Conservation (phyloP, 2,797 vertebrate species). For the Pseudomugil gertrudae region DNA sequence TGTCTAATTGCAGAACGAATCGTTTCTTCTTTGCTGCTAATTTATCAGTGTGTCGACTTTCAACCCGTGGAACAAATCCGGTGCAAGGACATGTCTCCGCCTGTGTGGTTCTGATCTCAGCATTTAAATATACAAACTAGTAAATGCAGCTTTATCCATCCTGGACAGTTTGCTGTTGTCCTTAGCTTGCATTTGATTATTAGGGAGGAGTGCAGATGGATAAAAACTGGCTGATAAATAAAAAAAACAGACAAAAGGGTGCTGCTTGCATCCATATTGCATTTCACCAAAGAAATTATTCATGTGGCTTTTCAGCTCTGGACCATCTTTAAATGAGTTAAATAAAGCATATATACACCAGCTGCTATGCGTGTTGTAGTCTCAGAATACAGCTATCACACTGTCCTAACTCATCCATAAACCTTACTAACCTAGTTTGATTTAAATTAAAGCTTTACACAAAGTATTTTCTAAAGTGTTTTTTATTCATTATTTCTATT, state of each 20-base stretch:
- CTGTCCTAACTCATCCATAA: background rate
- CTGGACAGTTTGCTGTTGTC: background rate
- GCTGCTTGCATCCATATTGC: background rate
- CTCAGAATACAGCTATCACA: background rate
- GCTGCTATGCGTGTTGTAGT: background rate
- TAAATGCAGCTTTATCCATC: conserved; percentile 6
- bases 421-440: background rate
- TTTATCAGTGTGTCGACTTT: conserved; percentile 6
- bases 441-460: background rate
- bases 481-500: no score
- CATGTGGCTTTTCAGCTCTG: background rate
- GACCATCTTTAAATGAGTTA: background rate
- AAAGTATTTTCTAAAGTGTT: no score
- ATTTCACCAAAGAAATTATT: conserved; percentile 5
- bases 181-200: background rate
- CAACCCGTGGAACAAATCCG: conserved; percentile 19
- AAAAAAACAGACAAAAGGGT: background rate
- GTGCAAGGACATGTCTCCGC: background rate
- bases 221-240: background rate
- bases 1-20: background rate
- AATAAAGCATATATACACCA: background rate
- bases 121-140: no score
- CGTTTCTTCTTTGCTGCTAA: background rate
- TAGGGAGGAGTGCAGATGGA: conserved; percentile 10
- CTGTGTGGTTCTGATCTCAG: no score